phyloP scores from a whole-genome alignment of 2,113 vertebrate genomes.

The Trogon melanurus region DNA sequence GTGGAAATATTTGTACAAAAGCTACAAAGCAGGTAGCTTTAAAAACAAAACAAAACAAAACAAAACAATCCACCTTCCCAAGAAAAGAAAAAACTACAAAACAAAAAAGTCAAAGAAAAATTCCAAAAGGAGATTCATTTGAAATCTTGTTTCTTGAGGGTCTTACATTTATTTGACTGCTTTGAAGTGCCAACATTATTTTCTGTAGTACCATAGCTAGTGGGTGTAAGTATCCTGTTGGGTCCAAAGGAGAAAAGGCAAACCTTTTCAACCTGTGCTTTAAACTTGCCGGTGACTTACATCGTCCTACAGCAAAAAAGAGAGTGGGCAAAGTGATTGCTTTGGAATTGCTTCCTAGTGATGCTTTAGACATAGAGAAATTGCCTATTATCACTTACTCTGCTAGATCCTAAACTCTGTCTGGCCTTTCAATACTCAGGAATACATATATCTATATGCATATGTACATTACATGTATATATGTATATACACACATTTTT shows the following conservation, averaged over 20 bases:
- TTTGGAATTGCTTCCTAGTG: neutral
- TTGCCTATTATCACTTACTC: neutral
- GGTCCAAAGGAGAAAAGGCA: neutral
- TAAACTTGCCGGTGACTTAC: neutral
- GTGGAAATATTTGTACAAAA: neutral
- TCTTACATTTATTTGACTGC: neutral
- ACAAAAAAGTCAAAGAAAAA: neutral
- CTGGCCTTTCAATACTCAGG: neutral
- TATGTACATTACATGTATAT: no score
- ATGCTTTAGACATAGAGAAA: neutral
- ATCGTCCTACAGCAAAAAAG: neutral
- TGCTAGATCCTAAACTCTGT: neutral
- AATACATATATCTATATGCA: neutral
- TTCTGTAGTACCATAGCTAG: neutral
- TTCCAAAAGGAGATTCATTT: neutral
- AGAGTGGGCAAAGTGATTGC: neutral
- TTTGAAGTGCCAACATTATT: neutral
- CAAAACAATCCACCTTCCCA: no score
- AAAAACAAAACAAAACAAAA: neutral
- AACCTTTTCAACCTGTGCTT: neutral
- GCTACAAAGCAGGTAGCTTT: neutral
- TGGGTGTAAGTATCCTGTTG: neutral
- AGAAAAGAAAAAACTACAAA: no score
- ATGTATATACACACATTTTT: neutral
- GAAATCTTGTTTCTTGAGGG: constrained; percentile 8